Base-by-base conservation (phyloP, 1,140 invertebrate species). In the Lasioglossum baleicum region DNA sequence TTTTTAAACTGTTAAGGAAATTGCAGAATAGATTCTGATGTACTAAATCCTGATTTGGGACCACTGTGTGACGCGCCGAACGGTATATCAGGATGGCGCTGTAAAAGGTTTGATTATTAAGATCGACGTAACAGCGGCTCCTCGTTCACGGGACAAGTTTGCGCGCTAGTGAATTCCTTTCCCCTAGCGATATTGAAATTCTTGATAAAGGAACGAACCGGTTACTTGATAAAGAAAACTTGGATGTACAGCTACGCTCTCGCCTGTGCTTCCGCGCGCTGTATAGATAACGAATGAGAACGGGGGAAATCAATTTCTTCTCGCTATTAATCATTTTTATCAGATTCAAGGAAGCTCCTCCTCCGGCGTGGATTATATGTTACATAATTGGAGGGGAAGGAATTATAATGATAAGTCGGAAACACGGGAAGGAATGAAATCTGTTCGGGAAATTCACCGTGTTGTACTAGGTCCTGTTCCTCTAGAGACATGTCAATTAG, bases 171-270 rank as follows among this genome's bases (percentile, higher is more conserved):
- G 66, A 22, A 35, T 61, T 61, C 56, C 8, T 35, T 48, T 67
- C 31, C 22, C 10, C 26, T 68, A 35, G 17, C 40, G 56, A 60
- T 76, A 70, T 70, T 63, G 66, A 70, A 71, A 72, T 64, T 72
- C 58, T 53, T 53, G 68, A 71, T 64, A n/a, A 53, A 48, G n/a
- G 6, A 22, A 40, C n/a, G n/a, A 40, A 15, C 20, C 44, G 65
- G 65, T n/a, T 22, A 66, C 11, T 48, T 48, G n/a, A 51, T 51
- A 17, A 48, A 15, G n/a, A 53, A 53, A 48, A 22, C 13, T 53
- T 51, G 22, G 7, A 31, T 68, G 8, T 7, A 31, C 22, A 22
- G 26, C 31, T 53, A 51, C 44, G 4, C 13, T 10, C 44, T 6
- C n/a, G 35, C 35, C 35, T 35, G 15, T 67, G 65, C 11, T 4